Percentiles rank a stretch among this genome's conserved stretches.
Conservation (phyloP, 2,888 invertebrate species). For the Stenodema calcarata region DNA sequence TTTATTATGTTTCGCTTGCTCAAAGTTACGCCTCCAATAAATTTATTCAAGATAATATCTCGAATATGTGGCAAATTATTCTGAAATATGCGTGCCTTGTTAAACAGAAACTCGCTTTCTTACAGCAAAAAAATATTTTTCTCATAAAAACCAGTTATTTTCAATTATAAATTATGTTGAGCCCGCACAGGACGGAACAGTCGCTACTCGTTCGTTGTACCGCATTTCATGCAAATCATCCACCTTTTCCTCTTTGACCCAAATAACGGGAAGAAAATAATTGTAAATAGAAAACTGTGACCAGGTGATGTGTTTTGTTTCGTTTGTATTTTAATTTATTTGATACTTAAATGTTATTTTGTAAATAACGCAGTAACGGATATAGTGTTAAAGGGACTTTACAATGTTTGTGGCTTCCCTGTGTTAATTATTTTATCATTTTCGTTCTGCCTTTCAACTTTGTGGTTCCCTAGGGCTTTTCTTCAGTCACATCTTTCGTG, state of each 20-base stretch:
- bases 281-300: background rate
- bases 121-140: background rate
- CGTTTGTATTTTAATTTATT: constrained; percentile 1
- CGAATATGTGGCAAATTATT: too few relatives aligned
- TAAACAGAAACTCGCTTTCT: background rate
- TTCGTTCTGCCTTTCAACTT: background rate
- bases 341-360: background rate
- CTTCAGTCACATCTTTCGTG: too few relatives aligned
- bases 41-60: too few relatives aligned
- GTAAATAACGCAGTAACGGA: background rate
- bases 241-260: background rate
- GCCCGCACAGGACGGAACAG: too few relatives aligned
- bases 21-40: background rate
- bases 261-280: background rate
- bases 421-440: background rate
- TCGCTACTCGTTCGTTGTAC: too few relatives aligned
- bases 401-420: background rate
- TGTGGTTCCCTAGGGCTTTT: background rate
- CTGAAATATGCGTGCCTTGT: background rate
- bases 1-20: background rate
- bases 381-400: background rate
- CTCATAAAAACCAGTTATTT: background rate
- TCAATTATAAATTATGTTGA: background rate
- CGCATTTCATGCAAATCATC: background rate
- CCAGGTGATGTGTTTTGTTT: background rate